Percentiles rank a stretch among this genome's conserved stretches.
Conservation (phyloP, 2,888 invertebrate genomes). For the Amitus sp. region DNA sequence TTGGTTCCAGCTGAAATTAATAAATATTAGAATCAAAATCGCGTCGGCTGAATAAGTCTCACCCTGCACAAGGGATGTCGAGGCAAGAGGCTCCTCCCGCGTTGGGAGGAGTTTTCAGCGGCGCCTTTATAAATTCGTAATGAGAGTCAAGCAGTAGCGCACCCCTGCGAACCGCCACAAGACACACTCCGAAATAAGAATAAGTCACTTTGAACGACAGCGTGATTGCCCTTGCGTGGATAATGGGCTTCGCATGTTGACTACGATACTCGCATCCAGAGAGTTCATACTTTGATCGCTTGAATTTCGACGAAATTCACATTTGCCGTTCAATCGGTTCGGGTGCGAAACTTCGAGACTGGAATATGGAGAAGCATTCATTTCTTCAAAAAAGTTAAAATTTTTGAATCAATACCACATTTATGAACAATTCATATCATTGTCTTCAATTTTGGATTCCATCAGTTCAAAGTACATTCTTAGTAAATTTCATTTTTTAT, state of each 20-base stretch:
- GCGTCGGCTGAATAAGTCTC: slow-evolving; percentile 25
- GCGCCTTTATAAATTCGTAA: slow-evolving; percentile 32
- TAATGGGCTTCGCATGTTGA: slow-evolving; percentile 11
- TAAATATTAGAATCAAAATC: slow-evolving; percentile 36
- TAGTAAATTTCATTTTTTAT: too few relatives aligned
- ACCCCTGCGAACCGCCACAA: slow-evolving; percentile 23
- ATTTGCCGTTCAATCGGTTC: too few relatives aligned
- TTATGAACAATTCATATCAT: too few relatives aligned
- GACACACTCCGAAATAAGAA: slow-evolving; percentile 22
- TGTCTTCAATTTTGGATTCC: too few relatives aligned
- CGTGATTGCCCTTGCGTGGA: slow-evolving; percentile 16
- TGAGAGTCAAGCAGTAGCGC: slow-evolving; percentile 21
- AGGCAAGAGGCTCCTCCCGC: slow-evolving; percentile 8
- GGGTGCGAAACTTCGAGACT: too few relatives aligned
- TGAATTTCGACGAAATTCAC: slow-evolving; percentile 37
- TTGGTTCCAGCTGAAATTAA: too few relatives aligned
- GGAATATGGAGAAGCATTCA: too few relatives aligned
- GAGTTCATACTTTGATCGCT: too few relatives aligned
- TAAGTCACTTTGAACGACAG: slow-evolving; percentile 12
- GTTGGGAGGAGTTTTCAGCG: slow-evolving; percentile 6
- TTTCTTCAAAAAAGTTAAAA: too few relatives aligned
- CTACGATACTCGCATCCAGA: not conserved
- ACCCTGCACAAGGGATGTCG: slow-evolving; percentile 11
- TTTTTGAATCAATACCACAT: too few relatives aligned
- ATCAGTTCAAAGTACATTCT: too few relatives aligned